These are phyloP conservation scores for Ceyx margarethae DNA, from an alignment of 2,113 vertebrate genomes.

Conservation along the genomic window DNA sequence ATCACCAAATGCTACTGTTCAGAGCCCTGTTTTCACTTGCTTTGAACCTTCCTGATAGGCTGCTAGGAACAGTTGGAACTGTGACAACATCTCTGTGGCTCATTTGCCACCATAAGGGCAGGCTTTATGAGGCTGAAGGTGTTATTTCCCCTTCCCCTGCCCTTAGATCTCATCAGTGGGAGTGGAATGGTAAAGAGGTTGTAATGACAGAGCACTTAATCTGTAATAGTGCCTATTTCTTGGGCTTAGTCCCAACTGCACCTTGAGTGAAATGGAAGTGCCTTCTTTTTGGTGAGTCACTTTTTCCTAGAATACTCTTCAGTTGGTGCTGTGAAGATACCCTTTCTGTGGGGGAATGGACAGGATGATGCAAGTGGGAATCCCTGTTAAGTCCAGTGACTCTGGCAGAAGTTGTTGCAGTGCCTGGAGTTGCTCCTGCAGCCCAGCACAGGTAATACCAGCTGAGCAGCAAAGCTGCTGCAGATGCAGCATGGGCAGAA, in stretches of 20 bases:
- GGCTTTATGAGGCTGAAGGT: not conserved
- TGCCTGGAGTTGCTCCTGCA: not conserved
- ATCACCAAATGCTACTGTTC: fast-evolving
- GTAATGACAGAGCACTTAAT: not conserved
- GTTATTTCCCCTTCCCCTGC: not conserved
- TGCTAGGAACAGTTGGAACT: not conserved
- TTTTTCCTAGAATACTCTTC: not conserved
- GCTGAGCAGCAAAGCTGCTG: not conserved
- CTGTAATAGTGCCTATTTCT: not conserved
- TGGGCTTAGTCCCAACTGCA: not conserved
- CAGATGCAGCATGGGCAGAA: not conserved
- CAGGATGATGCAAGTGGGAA: not conserved
- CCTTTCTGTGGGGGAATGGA: not conserved
- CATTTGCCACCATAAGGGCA: fast-evolving
- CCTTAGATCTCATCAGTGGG: not conserved
- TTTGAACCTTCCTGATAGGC: not conserved
- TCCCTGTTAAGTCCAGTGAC: not conserved
- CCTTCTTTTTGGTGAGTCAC: not conserved
- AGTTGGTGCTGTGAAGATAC: not conserved
- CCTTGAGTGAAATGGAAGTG: not conserved
- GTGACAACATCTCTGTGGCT: not conserved
- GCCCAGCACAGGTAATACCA: not conserved
- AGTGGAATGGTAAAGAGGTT: not conserved
- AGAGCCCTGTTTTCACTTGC: not conserved
- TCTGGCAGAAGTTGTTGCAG: not conserved